Conservation (phyloP, 35 echinoderm and acorn worm species). For the Apostichopus parvimensis region DNA sequence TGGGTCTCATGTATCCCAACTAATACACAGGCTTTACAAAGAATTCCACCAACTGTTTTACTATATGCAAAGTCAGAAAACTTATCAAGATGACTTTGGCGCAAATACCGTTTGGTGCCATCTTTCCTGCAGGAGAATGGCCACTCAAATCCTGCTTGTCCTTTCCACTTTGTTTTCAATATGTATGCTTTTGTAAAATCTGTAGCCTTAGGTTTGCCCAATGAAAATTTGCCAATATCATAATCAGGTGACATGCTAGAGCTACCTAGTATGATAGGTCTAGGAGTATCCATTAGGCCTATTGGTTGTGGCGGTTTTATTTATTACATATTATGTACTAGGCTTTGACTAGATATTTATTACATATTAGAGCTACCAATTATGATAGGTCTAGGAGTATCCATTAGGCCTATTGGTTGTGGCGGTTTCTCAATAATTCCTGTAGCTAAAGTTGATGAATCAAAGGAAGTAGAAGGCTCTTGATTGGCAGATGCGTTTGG, state of each 20-base stretch:
- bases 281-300: too few relatives aligned
- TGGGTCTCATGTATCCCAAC: neutral
- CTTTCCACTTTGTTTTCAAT: constrained; percentile 1
- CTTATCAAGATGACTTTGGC: neutral
- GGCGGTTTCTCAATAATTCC: too few relatives aligned
- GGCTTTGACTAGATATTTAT: too few relatives aligned
- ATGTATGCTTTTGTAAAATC: neutral
- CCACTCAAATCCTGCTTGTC: neutral
- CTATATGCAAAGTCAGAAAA: neutral
- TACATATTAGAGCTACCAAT: too few relatives aligned
- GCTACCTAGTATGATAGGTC: too few relatives aligned
- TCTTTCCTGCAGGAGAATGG: neutral
- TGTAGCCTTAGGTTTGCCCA: neutral
- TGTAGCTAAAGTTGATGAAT: too few relatives aligned
- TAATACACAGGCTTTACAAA: neutral
- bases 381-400: too few relatives aligned
- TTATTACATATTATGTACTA: too few relatives aligned
- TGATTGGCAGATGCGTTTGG: too few relatives aligned
- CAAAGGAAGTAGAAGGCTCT: too few relatives aligned
- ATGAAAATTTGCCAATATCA: neutral
- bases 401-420: too few relatives aligned
- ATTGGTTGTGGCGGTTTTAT: too few relatives aligned
- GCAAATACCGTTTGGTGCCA: neutral
- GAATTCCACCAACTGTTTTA: neutral
- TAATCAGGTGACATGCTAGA: constrained; percentile 1